Conservation (phyloP, 2,888 invertebrate genomes). For the Ecliptopera silaceata region DNA sequence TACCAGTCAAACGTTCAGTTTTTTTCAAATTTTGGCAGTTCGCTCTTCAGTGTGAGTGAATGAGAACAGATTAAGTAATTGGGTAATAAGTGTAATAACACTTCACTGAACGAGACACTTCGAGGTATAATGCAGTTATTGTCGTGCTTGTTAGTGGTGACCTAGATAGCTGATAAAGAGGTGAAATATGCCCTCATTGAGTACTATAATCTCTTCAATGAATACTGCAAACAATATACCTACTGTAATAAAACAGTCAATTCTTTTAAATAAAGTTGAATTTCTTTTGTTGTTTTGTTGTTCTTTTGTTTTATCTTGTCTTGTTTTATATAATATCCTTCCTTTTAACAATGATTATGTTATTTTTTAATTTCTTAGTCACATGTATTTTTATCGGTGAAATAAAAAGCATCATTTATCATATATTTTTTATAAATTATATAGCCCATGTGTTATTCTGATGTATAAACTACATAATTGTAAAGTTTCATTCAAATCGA, state of each 20-base stretch:
- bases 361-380: too few relatives aligned
- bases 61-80: slow-evolving; percentile 22
- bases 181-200: background rate
- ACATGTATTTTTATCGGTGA: too few relatives aligned
- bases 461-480: too few relatives aligned
- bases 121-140: slow-evolving; percentile 18
- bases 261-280: too few relatives aligned
- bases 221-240: background rate
- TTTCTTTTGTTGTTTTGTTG: too few relatives aligned
- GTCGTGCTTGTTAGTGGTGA: slow-evolving; percentile 9
- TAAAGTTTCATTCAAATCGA: too few relatives aligned
- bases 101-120: slow-evolving; percentile 14
- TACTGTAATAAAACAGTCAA: background rate
- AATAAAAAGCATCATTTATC: too few relatives aligned
- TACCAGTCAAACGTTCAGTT: background rate
- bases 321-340: too few relatives aligned
- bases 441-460: too few relatives aligned
- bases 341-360: too few relatives aligned
- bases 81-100: slow-evolving; percentile 28
- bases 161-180: slow-evolving; percentile 11
- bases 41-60: background rate
- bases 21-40: background rate
- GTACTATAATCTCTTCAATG: background rate
- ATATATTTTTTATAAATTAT: too few relatives aligned
- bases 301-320: too few relatives aligned